phyloP scores from a whole-genome alignment of 1,140 invertebrate genomes.

The Neodiprion lecontei region DNA sequence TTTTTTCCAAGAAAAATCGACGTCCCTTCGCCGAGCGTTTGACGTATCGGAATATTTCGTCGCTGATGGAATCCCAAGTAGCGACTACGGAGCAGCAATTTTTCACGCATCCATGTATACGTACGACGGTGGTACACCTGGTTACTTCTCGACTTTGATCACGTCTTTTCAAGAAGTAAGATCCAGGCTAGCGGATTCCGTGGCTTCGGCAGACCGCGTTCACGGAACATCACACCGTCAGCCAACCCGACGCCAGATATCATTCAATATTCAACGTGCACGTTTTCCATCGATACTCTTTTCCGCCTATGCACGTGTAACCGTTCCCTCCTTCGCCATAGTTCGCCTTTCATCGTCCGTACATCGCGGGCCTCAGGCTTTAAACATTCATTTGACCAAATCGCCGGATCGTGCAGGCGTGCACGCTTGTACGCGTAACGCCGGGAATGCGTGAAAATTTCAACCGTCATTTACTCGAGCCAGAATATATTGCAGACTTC shows the following conservation, averaged over 20 bases:
- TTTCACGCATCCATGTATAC: neutral
- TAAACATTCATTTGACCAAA: no score
- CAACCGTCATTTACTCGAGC: no score
- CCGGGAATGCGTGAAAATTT: no score
- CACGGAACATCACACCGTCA: neutral
- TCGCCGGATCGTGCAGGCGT: no score
- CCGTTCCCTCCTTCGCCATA: no score
- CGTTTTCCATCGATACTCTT: neutral
- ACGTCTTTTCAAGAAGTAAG: neutral
- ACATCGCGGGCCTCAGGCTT: neutral
- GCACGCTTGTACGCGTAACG: no score
- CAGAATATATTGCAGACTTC: no score
- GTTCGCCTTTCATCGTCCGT: neutral
- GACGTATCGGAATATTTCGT: neutral
- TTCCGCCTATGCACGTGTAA: neutral
- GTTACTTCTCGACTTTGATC: slow-evolving; percentile 1
- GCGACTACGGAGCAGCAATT: neutral
- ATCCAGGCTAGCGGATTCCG: neutral
- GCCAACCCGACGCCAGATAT: neutral
- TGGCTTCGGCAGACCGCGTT: neutral
- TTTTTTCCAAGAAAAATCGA: no score
- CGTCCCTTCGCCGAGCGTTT: neutral
- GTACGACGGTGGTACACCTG: neutral
- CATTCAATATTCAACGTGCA: neutral
- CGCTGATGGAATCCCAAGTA: neutral